A percentile compares a stretch with the other conserved stretches of the same genome.
Conservation (phyloP, 92 coral and sea anemone species). For the Palythoa grandis region DNA sequence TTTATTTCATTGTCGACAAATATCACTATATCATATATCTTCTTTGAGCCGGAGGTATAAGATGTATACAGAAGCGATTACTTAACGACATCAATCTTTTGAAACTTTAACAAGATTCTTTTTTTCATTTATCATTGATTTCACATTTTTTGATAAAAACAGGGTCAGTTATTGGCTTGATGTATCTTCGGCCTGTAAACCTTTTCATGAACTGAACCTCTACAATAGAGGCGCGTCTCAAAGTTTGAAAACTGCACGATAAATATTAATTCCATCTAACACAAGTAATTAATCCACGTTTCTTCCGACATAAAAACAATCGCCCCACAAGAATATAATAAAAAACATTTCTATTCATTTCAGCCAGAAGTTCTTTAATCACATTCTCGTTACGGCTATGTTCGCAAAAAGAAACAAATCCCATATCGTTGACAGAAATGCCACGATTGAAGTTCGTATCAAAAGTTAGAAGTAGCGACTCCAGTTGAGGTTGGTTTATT, state of each 20-base stretch:
- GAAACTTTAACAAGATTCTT: background rate
- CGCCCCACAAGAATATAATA: background rate
- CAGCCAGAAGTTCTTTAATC: background rate
- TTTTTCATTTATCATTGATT: background rate
- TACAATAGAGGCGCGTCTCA: background rate
- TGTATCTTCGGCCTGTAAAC: background rate
- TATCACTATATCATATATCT: background rate
- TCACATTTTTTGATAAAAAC: background rate
- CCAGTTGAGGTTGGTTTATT: background rate
- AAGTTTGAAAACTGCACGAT: background rate
- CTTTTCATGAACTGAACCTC: background rate
- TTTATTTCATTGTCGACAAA: background rate
- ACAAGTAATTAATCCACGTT: background rate
- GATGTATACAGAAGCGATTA: background rate
- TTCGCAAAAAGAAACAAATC: background rate
- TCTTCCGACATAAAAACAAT: background rate
- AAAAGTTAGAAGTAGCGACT: background rate
- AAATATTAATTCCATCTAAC: background rate
- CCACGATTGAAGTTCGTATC: background rate
- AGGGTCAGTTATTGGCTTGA: background rate
- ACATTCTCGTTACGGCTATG: background rate
- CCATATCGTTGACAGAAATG: background rate
- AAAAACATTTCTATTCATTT: constrained; percentile 8
- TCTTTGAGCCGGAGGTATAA: background rate
- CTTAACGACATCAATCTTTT: background rate